Conservation (phyloP, 2,888 invertebrate species). For the Bugula neritina region DNA sequence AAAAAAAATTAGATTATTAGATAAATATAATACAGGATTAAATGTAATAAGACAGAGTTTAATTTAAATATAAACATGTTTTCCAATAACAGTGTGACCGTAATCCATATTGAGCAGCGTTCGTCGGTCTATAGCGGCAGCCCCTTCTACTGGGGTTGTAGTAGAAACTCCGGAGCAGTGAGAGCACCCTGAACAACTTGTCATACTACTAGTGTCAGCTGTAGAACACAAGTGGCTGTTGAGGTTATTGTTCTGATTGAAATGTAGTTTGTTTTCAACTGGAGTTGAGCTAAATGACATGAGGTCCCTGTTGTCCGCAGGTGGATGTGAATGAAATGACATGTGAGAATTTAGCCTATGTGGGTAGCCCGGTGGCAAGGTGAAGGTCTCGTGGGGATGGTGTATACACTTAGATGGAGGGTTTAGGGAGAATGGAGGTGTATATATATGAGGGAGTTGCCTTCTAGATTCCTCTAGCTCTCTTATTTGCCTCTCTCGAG, state of each 20-base stretch:
- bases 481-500: background rate
- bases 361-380: background rate
- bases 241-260: background rate
- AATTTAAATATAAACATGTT: background rate
- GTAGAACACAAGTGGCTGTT: background rate
- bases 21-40: no score
- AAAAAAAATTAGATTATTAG: no score
- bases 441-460: background rate
- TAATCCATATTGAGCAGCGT: background rate
- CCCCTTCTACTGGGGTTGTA: background rate
- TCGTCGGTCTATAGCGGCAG: background rate
- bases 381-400: background rate
- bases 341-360: background rate
- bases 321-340: background rate
- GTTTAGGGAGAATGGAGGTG: background rate
- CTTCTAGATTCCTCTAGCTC: background rate
- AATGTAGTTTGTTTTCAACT: background rate
- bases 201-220: background rate
- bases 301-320: background rate
- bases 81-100: background rate
- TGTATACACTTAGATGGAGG: background rate
- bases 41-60: no score
- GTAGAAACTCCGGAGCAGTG: background rate
- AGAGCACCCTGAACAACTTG: conserved; percentile 5
- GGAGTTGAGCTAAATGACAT: background rate